Percentiles rank a stretch among this genome's conserved stretches.
Evolutionary conservation across 2,797 vertebrate genomes (phyloP).

Genomic region (Labeo calbasu): DNA sequence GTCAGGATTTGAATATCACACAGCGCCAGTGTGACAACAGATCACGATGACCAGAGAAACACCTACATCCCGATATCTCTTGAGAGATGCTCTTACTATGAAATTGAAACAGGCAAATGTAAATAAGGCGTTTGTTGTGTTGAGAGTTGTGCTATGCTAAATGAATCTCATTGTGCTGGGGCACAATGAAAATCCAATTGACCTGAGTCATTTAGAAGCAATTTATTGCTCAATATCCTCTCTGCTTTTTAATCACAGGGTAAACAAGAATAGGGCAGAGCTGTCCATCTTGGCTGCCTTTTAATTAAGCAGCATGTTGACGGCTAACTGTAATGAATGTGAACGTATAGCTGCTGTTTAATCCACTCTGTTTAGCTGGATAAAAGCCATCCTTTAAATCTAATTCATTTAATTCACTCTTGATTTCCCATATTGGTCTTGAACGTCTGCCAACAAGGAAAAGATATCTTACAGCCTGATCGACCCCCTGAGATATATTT

Average conservation of each 20-base stretch:
- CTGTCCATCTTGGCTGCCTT: constrained; percentile 56
- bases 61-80: constrained; percentile 1
- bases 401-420: constrained; percentile 65
- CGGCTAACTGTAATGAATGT: constrained; percentile 64
- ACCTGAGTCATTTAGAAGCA: constrained; percentile 43
- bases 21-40: background rate
- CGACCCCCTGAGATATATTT: constrained; percentile 16
- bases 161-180: background rate
- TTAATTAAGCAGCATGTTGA: constrained; percentile 69
- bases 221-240: constrained; percentile 56
- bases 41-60: background rate
- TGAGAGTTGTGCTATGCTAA: background rate
- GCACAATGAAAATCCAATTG: constrained; percentile 38
- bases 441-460: constrained; percentile 56
- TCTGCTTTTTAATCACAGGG: constrained; percentile 53
- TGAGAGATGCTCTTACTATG: background rate
- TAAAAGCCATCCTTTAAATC: constrained; percentile 66
- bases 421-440: constrained; percentile 65
- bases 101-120: background rate
- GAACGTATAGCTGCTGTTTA: constrained; percentile 58
- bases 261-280: constrained; percentile 49
- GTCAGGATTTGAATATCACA: constrained; percentile 2
- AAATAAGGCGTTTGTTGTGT: background rate
- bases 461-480: constrained; percentile 15
- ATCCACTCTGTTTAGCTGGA: constrained; percentile 71